A percentile compares a stretch with the other conserved stretches of the same genome.
phyloP scores from a whole-genome alignment of 2,113 vertebrate species.

The Calidris pygmaea region DNA sequence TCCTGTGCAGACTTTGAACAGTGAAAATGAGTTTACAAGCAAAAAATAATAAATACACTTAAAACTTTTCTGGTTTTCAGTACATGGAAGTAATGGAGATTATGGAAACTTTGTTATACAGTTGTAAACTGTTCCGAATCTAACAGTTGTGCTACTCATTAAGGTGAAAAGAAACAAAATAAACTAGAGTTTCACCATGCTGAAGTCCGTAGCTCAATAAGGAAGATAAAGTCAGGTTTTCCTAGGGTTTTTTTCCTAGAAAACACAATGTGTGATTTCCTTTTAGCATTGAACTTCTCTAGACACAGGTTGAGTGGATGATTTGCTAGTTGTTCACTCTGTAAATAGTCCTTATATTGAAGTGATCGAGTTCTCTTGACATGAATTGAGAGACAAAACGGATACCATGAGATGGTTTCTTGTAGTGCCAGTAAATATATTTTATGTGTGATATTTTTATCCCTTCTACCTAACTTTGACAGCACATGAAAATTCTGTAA shows the following conservation, averaged over 20 bases:
- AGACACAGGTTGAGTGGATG: constrained; percentile 20
- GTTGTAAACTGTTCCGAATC: background rate
- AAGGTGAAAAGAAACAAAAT: background rate
- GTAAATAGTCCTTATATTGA: constrained; percentile 14
- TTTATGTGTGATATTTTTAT: background rate
- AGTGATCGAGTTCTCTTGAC: constrained; percentile 24
- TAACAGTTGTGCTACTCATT: background rate
- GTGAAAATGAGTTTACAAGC: background rate
- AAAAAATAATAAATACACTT: background rate
- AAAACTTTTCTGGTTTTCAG: background rate
- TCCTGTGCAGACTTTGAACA: background rate
- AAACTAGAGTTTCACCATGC: background rate
- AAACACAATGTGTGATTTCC: background rate
- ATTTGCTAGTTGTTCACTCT: constrained; percentile 6
- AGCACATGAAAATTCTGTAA: background rate
- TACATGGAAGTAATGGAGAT: background rate
- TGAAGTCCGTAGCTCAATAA: background rate
- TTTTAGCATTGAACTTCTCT: background rate
- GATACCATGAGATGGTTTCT: background rate
- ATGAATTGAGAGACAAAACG: background rate
- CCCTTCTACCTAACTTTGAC: background rate
- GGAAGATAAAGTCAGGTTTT: background rate
- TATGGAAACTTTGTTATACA: background rate
- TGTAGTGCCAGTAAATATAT: background rate
- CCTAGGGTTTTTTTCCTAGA: background rate